Evolutionary conservation across 1,140 invertebrate species (phyloP), one percentile per base, ranked within the genome.

Genomic region (Nymphalis io): DNA sequence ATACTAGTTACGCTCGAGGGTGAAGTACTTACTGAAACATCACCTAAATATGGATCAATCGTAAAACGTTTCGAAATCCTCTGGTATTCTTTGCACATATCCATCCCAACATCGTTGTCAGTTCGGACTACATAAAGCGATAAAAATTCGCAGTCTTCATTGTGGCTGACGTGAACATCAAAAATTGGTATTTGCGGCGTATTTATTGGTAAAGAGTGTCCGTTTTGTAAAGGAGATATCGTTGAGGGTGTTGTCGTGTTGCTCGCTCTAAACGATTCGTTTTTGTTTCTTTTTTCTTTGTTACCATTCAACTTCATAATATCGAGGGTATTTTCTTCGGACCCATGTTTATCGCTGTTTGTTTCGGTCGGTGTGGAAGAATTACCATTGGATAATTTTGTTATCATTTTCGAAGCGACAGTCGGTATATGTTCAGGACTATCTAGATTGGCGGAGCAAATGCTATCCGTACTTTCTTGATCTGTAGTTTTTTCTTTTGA

Each of bases 41-140:
- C 92, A 1, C 67, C 92, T 51, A 88, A 75, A 44, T 92, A 92
- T 1, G 89, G 87, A 73, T 92, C 91, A 0, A 89, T 87, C 0
- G 89, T 88, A 33, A 91, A 87, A 53, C 88, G 81, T 72, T 91
- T 91, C 0, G 91, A 92, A 57, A 92, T 76, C 48, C 90, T 87
- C 67, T 92, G 89, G 75, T 88, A 92, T 68, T 92, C 92, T 59
- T 84, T 87, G 60, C 87, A 91, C 79, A 92, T 91, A 55, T 92
- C 90, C 74, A 85, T 83, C 0, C 91, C 91, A 1, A 91, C 44
- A 60, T 92, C 91, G 66, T 83, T 91, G 51, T 92, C 90, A 12
- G 89, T 92, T 74, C 88, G 81, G 0, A 92, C 88, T 6, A 92
- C 79, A 39, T 89, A 89, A 0, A 92, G 65, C 0, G 92, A 92